These are phyloP conservation scores for Istiophorus platypterus DNA, from an alignment of 2,113 vertebrate genomes.

Conservation along the genomic window DNA sequence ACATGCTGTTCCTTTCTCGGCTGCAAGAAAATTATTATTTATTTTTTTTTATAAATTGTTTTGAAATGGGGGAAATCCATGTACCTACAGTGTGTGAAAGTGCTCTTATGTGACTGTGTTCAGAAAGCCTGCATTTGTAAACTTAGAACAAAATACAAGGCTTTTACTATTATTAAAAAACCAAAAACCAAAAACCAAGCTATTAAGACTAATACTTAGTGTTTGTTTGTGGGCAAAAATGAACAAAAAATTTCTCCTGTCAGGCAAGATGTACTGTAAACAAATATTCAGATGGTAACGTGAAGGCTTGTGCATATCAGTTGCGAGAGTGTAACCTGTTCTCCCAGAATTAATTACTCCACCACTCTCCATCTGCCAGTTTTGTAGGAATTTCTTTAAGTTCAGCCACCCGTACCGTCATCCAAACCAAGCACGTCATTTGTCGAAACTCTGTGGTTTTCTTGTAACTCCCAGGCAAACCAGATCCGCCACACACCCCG, in stretches of 20 bases:
- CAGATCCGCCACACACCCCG: background rate
- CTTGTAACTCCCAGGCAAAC: background rate
- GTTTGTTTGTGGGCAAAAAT: conserved; percentile 20
- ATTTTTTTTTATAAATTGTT: background rate
- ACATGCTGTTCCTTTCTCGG: conserved; percentile 7
- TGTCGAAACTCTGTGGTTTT: conserved; percentile 20
- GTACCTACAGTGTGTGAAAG: background rate
- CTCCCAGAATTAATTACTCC: conserved; percentile 35
- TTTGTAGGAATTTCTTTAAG: conserved; percentile 40
- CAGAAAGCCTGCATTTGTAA: conserved; percentile 2
- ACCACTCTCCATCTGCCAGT: conserved; percentile 36
- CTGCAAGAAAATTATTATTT: too few species aligned
- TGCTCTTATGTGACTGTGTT: background rate
- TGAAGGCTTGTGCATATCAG: conserved; percentile 38
- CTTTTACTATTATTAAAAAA: conserved; percentile 16
- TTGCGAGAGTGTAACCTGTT: conserved; percentile 34
- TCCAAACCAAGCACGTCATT: conserved; percentile 36
- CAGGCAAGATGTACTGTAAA: conserved; percentile 11
- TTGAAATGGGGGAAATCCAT: background rate
- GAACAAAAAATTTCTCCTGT: conserved; percentile 15
- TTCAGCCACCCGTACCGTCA: conserved; percentile 3
- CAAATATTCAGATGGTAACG: conserved; percentile 47
- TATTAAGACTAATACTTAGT: background rate
- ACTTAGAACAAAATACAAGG: background rate
- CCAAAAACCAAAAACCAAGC: too few species aligned